Evolutionary conservation across 2,888 invertebrate genomes (phyloP), one percentile per base, ranked within the genome.

Genomic region (Polydrusus tereticollis): DNA sequence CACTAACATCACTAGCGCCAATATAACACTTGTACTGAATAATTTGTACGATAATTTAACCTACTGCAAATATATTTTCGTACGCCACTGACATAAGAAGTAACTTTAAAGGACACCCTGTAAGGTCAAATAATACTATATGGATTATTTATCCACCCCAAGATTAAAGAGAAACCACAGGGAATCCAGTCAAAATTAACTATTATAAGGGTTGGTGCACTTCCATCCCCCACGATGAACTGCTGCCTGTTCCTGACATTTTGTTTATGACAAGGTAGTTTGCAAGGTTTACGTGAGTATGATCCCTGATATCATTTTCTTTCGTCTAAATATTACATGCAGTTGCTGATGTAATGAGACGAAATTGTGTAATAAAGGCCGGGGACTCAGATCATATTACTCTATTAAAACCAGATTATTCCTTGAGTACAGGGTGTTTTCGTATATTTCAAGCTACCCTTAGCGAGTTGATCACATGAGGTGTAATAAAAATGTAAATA

Each of bases 181-280:
- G 67, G 72, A 75, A 74, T 75, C 74, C 63, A 75, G 72, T 64
- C 71, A 66, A 75, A 75, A 75, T 77, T 76, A 77, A 76, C 75
- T 73, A 75, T 75, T 75, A 74, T 73, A 66, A 66, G 58, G 58
- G 66, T 33, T 47, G 66, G 26, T 66, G 36, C 58, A 66, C 43
- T 38, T 26, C 64, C 41, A 60, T 41, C 43, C 18, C 57, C 47
- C 47, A 41, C 66, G 57, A 58, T 58, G 33, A 59, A 41, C 50
- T 33, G 60, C 29, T 20, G 21, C 41, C 68, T 68, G 68, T 26
- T 50, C 20, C 20, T 68, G 68, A 68, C 59, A 26, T 68, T 68
- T 68, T 60, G 60, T 60, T 68, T 60, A 59, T 68, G 68, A 68
- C 68, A 52, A 50, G 50, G 36, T 50, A 59, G 66, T 66, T 66